Evolutionary conservation across 2,888 invertebrate species (phyloP).

Genomic region (Lasioglossum marginatum): DNA sequence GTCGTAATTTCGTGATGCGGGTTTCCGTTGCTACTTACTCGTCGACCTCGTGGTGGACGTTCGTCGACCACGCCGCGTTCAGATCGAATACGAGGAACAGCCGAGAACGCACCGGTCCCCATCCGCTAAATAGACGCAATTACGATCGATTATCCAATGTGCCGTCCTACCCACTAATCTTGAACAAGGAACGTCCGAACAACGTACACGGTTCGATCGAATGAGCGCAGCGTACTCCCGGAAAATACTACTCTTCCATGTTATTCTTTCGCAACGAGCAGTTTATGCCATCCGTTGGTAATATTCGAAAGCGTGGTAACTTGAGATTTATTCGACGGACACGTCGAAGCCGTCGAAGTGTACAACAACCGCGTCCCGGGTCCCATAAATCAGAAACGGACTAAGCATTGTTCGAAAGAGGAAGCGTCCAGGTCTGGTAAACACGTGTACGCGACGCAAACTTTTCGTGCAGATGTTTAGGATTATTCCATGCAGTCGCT

Average conservation of each 20-base stretch:
- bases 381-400: not conserved
- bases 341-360: not conserved
- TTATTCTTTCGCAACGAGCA: not conserved
- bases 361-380: not conserved
- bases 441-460: conserved; percentile 1
- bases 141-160: conserved; percentile 75
- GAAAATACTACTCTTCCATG: not conserved
- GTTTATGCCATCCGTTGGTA: not conserved
- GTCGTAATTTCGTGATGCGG: conserved; percentile 31
- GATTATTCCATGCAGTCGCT: not conserved
- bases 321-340: not conserved
- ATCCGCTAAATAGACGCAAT: conserved; percentile 68
- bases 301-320: not conserved
- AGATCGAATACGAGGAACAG: conserved; percentile 29
- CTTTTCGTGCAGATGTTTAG: not conserved
- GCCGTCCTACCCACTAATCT: conserved; percentile 66
- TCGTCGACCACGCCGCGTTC: not conserved
- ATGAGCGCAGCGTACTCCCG: not conserved
- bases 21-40: conserved; percentile 1
- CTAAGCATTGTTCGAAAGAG: not conserved
- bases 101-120: conserved; percentile 28
- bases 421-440: conserved; percentile 1
- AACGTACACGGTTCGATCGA: not conserved
- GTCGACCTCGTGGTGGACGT: not conserved
- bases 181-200: conserved; percentile 41